Evolutionary conservation across 2,888 invertebrate genomes (phyloP).

Genomic region (Cecidostiba fungosa): DNA sequence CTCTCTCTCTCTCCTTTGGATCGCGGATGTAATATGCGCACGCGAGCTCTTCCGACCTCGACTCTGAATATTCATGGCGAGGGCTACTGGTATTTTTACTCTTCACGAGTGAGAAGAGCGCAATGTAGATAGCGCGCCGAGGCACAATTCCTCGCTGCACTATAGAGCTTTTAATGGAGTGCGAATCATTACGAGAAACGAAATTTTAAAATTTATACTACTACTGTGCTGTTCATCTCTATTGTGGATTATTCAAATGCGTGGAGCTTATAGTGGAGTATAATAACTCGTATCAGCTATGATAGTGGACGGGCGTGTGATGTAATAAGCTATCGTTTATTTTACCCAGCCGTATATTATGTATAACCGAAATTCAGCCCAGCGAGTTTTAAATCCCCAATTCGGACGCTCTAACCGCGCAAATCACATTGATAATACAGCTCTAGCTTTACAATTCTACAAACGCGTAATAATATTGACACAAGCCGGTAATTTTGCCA

Average conservation of each 20-base stretch:
- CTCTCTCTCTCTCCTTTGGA: neutral
- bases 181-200: neutral
- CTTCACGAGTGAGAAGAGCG: slow-evolving; percentile 42
- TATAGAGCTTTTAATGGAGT: neutral
- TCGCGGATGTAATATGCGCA: neutral
- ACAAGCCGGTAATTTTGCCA: no score
- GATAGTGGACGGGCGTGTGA: no score
- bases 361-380: no score
- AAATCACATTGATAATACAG: no score
- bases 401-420: no score
- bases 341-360: no score
- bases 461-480: no score
- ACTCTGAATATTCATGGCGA: neutral
- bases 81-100: neutral
- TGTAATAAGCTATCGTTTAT: no score
- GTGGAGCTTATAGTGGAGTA: neutral
- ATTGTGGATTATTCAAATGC: neutral
- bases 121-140: slow-evolving; percentile 4
- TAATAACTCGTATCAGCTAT: no score
- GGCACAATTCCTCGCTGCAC: neutral
- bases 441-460: no score
- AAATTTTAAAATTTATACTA: neutral
- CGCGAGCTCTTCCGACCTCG: neutral
- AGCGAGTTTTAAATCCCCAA: no score
- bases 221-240: neutral